phyloP scores from a whole-genome alignment of 2,113 vertebrate genomes.

The Ginglymostoma cirratum region DNA sequence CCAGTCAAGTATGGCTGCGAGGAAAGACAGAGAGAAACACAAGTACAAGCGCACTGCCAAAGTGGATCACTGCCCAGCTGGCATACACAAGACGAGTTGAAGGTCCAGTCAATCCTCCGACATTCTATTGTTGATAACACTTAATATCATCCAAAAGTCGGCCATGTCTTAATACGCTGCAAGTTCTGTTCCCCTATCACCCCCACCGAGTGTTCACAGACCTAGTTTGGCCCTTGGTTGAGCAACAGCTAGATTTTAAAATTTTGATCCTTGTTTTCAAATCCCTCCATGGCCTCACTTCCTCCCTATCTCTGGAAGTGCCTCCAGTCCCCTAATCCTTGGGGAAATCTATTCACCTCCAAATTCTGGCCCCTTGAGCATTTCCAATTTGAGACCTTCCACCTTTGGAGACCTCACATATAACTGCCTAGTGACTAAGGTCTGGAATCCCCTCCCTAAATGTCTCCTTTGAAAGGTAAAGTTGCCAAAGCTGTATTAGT shows the following conservation, averaged over 20 bases:
- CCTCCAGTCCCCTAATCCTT: neutral
- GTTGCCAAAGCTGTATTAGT: too few species aligned
- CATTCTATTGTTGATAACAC: neutral
- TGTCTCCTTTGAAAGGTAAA: neutral
- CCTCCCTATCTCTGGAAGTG: neutral
- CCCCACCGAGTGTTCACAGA: too few species aligned
- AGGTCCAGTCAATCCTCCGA: neutral
- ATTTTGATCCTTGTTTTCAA: neutral
- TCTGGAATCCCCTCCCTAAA: neutral
- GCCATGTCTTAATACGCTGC: neutral
- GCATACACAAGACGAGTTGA: neutral
- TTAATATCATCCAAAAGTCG: neutral
- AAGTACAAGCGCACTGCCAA: neutral
- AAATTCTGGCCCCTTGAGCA: too few species aligned
- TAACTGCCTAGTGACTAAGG: neutral
- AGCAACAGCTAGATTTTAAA: too few species aligned
- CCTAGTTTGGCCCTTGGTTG: neutral
- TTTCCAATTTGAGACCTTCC: neutral
- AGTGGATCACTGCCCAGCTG: neutral
- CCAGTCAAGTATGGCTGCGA: neutral
- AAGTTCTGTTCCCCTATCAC: neutral
- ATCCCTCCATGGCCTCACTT: neutral
- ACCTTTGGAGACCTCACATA: neutral
- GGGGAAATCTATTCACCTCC: neutral
- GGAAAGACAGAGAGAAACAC: neutral